phyloP scores from a whole-genome alignment of 2,797 vertebrate genomes.

The Anisognathus igniventris region DNA sequence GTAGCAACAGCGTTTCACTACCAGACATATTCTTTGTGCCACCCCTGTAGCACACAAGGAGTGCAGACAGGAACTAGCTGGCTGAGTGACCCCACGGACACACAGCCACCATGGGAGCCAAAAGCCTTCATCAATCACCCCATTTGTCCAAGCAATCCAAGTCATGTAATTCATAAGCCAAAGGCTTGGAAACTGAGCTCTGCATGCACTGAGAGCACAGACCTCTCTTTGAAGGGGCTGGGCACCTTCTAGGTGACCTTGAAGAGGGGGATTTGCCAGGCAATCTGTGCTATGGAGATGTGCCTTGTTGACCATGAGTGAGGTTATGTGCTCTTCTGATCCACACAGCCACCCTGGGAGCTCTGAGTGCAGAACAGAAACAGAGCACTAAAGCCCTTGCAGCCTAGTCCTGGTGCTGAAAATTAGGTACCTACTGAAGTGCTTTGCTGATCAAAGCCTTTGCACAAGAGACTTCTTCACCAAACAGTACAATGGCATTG shows the following conservation, averaged over 20 bases:
- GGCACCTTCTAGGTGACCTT: background rate
- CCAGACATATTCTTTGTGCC: background rate
- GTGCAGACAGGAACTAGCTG: background rate
- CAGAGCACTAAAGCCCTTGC: background rate
- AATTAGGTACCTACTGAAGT: background rate
- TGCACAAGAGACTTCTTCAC: background rate
- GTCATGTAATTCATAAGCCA: background rate
- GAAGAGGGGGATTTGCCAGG: background rate
- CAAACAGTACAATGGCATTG: background rate
- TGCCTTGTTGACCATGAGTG: accelerated
- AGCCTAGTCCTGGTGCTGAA: background rate
- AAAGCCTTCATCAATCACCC: background rate
- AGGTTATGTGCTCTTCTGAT: background rate
- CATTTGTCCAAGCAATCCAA: background rate
- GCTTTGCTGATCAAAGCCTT: background rate
- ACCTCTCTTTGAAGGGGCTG: background rate
- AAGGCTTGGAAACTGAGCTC: background rate
- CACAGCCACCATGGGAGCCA: accelerated
- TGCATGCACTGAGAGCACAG: background rate
- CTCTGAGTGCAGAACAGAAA: background rate
- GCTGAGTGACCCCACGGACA: background rate
- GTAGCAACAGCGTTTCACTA: background rate
- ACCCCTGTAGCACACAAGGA: background rate
- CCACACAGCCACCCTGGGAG: background rate
- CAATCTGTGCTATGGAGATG: background rate